Conservation (phyloP, 2,888 invertebrate species). For the Cantharis flavilabris region DNA sequence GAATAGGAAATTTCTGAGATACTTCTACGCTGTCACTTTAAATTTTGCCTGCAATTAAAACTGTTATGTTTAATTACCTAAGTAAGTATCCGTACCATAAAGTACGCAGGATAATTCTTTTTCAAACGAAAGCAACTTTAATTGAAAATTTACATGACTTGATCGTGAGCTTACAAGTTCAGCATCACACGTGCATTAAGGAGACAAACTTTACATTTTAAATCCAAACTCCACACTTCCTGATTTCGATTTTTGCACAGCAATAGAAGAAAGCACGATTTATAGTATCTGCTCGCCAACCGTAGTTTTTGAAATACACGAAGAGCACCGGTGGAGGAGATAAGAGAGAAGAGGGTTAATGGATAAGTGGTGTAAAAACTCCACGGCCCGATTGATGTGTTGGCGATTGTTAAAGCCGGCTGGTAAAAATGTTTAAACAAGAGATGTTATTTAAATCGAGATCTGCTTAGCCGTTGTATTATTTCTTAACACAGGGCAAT, state of each 20-base stretch:
- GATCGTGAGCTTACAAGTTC: neutral
- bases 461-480: conserved; percentile 27
- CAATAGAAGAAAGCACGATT: neutral
- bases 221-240: neutral
- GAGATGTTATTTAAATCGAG: conserved; percentile 24
- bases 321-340: neutral
- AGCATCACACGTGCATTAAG: neutral
- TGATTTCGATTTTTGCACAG: neutral
- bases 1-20: conserved; percentile 33
- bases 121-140: neutral
- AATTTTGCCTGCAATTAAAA: neutral
- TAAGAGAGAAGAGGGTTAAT: neutral
- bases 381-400: neutral
- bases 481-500: conserved; percentile 33
- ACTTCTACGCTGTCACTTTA: conserved; percentile 21
- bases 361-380: neutral
- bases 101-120: neutral
- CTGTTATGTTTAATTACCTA: neutral
- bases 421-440: conserved; percentile 19
- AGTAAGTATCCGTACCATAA: neutral
- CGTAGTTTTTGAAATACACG: neutral
- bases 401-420: neutral
- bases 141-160: neutral
- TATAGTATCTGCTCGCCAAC: neutral
- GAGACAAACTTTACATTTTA: neutral